These are phyloP conservation scores for Orthosia gothica DNA, from an alignment of 2,888 invertebrate species.

Conservation along the genomic window DNA sequence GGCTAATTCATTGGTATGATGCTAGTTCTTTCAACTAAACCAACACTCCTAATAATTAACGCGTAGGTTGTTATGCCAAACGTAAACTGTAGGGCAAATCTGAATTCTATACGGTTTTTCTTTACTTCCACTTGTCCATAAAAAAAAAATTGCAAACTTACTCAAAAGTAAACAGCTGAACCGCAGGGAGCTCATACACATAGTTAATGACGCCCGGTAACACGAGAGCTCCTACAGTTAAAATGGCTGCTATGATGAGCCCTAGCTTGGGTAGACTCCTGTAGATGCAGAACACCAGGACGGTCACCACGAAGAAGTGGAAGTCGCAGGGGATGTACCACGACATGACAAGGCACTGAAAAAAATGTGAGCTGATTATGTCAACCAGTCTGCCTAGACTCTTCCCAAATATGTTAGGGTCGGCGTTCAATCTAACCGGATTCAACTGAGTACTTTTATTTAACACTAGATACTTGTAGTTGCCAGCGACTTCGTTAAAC, in stretches of 20 bases:
- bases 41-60: too few relatives aligned
- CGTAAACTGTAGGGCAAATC: background rate
- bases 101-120: too few relatives aligned
- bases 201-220: constrained; percentile 91
- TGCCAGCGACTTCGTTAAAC: too few relatives aligned
- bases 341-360: constrained; percentile 93
- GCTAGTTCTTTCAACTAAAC: too few relatives aligned
- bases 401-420: too few relatives aligned
- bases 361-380: constrained; percentile 12
- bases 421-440: too few relatives aligned
- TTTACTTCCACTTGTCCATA: too few relatives aligned
- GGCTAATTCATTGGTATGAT: too few relatives aligned
- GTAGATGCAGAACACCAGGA: constrained; percentile 88
- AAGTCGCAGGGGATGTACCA: constrained; percentile 95
- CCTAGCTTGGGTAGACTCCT: constrained; percentile 83
- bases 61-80: too few relatives aligned
- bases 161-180: constrained; percentile 92
- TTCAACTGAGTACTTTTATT: too few relatives aligned
- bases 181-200: constrained; percentile 86
- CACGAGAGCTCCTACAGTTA: constrained; percentile 84
- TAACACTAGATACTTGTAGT: too few relatives aligned
- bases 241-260: constrained; percentile 74
- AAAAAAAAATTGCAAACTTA: constrained; percentile 73
- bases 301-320: constrained; percentile 92
- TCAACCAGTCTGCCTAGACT: too few relatives aligned